Evolutionary conservation across 2,797 vertebrate genomes (phyloP).

Genomic region (Hoplostethus mediterraneus): DNA sequence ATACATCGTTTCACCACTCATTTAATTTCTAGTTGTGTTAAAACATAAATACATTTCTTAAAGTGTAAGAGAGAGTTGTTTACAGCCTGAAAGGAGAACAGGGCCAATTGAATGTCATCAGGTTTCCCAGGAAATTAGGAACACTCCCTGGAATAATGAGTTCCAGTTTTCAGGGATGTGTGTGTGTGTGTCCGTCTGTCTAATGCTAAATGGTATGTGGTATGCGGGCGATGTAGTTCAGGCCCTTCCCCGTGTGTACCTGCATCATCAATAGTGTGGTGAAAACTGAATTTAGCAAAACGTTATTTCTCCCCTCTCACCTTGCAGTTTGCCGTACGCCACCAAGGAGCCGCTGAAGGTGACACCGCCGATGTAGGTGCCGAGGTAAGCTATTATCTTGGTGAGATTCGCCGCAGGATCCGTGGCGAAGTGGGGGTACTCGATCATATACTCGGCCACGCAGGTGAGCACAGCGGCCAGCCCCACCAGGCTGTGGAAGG

Average conservation of each 20-base stretch:
- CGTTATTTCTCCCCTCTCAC: slow-evolving; percentile 42
- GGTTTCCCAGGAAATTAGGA: slow-evolving; percentile 49
- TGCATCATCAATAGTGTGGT: too few relatives aligned
- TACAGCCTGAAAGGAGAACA: too few relatives aligned
- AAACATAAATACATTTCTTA: too few relatives aligned
- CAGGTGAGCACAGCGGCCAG: slow-evolving; percentile 85
- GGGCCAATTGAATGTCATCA: slow-evolving; percentile 30
- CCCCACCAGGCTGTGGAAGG: slow-evolving; percentile 89
- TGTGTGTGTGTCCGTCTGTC: too few relatives aligned
- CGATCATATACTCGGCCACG: slow-evolving; percentile 84
- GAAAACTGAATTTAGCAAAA: background rate
- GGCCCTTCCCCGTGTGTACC: too few relatives aligned
- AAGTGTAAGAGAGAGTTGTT: too few relatives aligned
- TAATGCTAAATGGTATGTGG: too few relatives aligned
- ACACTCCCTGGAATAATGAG: slow-evolving; percentile 67
- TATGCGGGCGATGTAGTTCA: too few relatives aligned
- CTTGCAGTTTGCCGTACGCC: slow-evolving; percentile 85
- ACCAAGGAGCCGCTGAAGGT: slow-evolving; percentile 87
- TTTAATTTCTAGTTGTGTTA: too few relatives aligned
- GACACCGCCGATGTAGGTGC: slow-evolving; percentile 83
- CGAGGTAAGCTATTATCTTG: slow-evolving; percentile 84
- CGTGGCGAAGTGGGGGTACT: slow-evolving; percentile 86
- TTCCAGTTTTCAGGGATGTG: slow-evolving; percentile 60
- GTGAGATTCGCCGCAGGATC: slow-evolving; percentile 84
- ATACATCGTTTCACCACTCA: too few relatives aligned